Evolutionary conservation across 2,888 invertebrate genomes (phyloP), one percentile per base, ranked within the genome.

Genomic region (Brachypalpus laphriformis): DNA sequence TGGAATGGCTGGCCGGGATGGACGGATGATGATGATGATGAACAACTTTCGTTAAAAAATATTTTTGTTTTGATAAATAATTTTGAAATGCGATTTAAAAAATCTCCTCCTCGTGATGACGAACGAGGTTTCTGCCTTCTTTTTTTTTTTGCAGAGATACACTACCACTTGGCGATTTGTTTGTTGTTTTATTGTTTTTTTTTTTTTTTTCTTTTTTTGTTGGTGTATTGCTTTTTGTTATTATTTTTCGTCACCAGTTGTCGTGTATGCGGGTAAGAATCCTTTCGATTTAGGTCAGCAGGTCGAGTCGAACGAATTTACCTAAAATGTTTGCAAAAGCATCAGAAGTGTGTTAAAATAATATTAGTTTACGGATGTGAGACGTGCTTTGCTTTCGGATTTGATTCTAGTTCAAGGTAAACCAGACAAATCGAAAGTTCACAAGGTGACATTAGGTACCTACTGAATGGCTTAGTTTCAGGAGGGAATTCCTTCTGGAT

Each of bases 1-100:
- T 8, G 1, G 11, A 8, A 6, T 9, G n/a, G n/a, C n/a, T n/a
- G n/a, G 34, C 34, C 11, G 1, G 31, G 16, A 57, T 56, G 40
- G n/a, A 47, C 0, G 37, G 16, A 59, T 42, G 22, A 59, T 49
- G 70, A 68, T 70, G 78, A 75, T 80, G 85, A 76, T 85, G 80
- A 80, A 71, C 65, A 85, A 81, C 71, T 85, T 81, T 76, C 51
- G 75, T 81, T 85, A 85, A 85, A 85, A 85, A 85, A 85, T 85
- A 85, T 85, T 81, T 80, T 76, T 85, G 85, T 85, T 85, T 76
- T 81, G 75, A 81, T 85, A 81, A 76, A 85, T 85, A 85, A 85
- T 85, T 85, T 85, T 76, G 70, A 85, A 85, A 85, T 71, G 76
- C 85, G 85, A 85, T 85, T 85, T 85, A 59, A 70, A 75, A 81